Base-by-base conservation (phyloP, 2,113 vertebrate genomes). In the Cacatua alba region DNA sequence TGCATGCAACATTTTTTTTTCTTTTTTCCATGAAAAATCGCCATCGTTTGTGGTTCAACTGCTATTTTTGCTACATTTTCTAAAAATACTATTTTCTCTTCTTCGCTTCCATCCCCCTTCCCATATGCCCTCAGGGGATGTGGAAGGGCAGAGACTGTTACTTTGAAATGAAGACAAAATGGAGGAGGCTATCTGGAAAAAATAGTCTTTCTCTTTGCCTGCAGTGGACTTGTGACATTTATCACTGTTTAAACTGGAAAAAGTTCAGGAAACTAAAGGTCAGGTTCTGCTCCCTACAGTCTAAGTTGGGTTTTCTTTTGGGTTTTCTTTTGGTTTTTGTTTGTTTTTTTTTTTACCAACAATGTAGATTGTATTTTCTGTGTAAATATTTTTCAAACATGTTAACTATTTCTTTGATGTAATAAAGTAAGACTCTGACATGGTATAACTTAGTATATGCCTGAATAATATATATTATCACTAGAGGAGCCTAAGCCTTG, bases 61-160 rank as follows among this genome's bases (percentile, higher is more conserved):
- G 43, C 25, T 11, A 71, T 51, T 91, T 95, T 82, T 48, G 65
- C 12, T 53, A 7, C 14, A 20, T 71, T 46, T 79, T 44, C 21
- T 49, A 19, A 64, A 74, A 80, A 74, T 46, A 17, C 13, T 31
- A 1, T 18, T 0, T n/a, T 6, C 39, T 44, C 20, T 9, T 2
- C 9, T 57, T n/a, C 7, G 4, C 19, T 31, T 33, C 13, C 6
- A 3, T 10, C 3, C 4, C 2, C 3, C 5, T 23, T 7, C 10
- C 4, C 11, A 2, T 33, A 15, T 64, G 25, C 11, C 7, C 14
- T 79, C 19, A 48, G 51, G 7, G 3, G 26, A 9, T 24, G 20
- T 46, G 17, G 29, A 79, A 35, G 8, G 14, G 10, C 7, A 10
- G 1, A 51, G 33, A 24, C 33, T 77, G 8, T 70, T 92, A 65